These are phyloP conservation scores for Perodicticus potto DNA, from an alignment of 2,797 vertebrate genomes.

Conservation along the genomic window DNA sequence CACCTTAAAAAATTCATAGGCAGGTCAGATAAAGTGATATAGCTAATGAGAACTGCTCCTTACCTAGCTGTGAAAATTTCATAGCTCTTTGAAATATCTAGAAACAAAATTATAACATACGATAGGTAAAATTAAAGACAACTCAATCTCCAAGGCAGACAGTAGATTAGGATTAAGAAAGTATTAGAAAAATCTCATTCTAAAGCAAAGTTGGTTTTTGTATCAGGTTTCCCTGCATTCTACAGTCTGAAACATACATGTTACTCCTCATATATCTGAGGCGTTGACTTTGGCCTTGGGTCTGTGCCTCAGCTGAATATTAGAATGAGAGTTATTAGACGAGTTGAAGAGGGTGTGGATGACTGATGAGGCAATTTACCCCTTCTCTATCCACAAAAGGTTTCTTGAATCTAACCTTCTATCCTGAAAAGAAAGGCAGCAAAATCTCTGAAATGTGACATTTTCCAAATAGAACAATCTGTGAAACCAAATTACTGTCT, in stretches of 20 bases:
- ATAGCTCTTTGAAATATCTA: slow-evolving; percentile 19
- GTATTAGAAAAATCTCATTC: not conserved
- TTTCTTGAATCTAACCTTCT: slow-evolving; percentile 22
- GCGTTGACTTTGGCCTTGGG: not conserved
- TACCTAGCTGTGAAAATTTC: not conserved
- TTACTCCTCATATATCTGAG: not conserved
- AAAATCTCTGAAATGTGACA: slow-evolving; percentile 57
- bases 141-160: not conserved
- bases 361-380: slow-evolving; percentile 56
- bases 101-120: not conserved
- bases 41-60: not conserved
- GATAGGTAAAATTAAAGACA: slow-evolving; percentile 6
- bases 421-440: slow-evolving; percentile 13
- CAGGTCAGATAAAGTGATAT: not conserved
- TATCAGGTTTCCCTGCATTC: not conserved
- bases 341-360: not conserved
- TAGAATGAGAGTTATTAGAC: slow-evolving; percentile 18
- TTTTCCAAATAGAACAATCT: slow-evolving; percentile 64
- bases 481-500: slow-evolving; percentile 46
- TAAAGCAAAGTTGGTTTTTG: not conserved
- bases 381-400: slow-evolving; percentile 22
- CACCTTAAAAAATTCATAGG: not conserved
- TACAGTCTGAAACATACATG: not conserved
- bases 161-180: not conserved
- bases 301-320: not conserved